Evolutionary conservation across 1,140 invertebrate genomes (phyloP), one percentile per base, ranked within the genome.

Genomic region (Myzus persicae): DNA sequence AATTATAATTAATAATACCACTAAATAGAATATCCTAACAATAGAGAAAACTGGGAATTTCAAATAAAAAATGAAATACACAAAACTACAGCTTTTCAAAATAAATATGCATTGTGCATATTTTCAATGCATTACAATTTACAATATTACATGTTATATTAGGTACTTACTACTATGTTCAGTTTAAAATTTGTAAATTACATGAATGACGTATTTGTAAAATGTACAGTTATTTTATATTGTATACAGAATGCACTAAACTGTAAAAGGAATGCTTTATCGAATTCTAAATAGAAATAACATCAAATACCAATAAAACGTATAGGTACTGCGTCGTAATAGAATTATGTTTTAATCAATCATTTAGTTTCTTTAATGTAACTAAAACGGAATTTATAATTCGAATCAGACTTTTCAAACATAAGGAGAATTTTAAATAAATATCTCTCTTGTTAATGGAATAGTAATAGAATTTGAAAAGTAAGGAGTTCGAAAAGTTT

Each of bases 1-100:
- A 89, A 89, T 54, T 88, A 88, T 88, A 88, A 88, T 46, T 42
- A 18, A 46, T 88, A 88, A 87, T 46, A 88, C 44, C 44, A 22
- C n/a, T 88, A 88, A 88, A 88, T 22, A 44, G 85, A 14, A 46
- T 88, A 88, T 22, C 3, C 44, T 44, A 18, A 88, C 42, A 46
- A 46, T 88, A n/a, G 59, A 31, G 4, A n/a, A 76, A 76, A 76
- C 11, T n/a, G 59, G 31, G 14, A 76, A 76, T n/a, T n/a, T n/a
- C 14, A 18, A 76, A 76, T n/a, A 18, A 76, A 76, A 14, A 76
- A 76, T 18, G 14, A 76, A 76, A 76, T 76, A 76, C n/a, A 76
- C n/a, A n/a, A 76, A 6, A 67, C 4, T 67, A n/a, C 14, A n/a
- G 59, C n/a, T 67, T 9, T 76, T n/a, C 14, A n/a, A 76, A 76